Base-by-base conservation (phyloP, 2,888 invertebrate species). In the Nesidiocoris tenuis region DNA sequence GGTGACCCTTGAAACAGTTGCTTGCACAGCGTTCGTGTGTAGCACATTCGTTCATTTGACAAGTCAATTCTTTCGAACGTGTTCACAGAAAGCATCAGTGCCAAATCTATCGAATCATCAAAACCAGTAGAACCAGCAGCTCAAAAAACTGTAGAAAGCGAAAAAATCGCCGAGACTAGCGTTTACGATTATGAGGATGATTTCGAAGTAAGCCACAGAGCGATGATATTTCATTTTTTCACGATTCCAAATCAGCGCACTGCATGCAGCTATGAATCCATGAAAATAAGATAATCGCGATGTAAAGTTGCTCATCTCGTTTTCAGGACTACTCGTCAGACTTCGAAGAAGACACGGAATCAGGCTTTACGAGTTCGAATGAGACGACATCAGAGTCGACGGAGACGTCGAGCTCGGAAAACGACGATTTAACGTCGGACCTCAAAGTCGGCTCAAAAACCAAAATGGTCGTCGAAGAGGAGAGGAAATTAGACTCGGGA, bases 401-500 rank as follows among this genome's bases (percentile, higher is more conserved):
- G 1, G 18, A 57, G 21, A 22, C 54, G 9, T 23, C 55, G n/a
- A 39, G 61, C 19, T 57, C 57, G n/a, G 9, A 22, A 22, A n/a
- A 21, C 7, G 56, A 67, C 19, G 56, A 64, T 12, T 12, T 17
- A 3, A 21, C 18, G 7, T 12, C 54, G n/a, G 54, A n/a, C 23
- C 5, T 21, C 17, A 39, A 56, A 1, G 66, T n/a, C 1, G 54
- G 22, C 22, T 57, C 24, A 16, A 65, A 68, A 9, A 65, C 64
- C 0, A 77, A 81, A 63, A 77, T 77, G 64, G 81, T 81, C 1
- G 81, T 81, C 17, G 87, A 87, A 74, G 84, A 85, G 66, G 88
- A 88, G 76, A 83, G 84, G 56, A 87, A 87, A 82, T 80, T 88
- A 68, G 88, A 88, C 81, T 88, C 88, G 0, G 88, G 88, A 0